Conservation (phyloP, 2,888 invertebrate species). For the Ormyrus labotus region DNA sequence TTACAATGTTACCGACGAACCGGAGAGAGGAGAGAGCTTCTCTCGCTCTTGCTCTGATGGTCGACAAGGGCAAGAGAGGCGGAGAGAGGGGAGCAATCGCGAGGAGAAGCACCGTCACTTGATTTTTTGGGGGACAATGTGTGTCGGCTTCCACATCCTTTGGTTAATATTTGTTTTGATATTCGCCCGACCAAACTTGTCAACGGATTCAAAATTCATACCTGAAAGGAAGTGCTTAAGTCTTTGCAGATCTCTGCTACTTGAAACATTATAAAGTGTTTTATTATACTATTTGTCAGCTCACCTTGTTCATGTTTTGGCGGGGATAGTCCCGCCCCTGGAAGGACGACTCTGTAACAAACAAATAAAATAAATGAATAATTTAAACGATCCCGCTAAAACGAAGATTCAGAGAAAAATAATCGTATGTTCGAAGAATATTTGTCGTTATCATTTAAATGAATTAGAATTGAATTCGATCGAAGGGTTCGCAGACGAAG, state of each 20-base stretch:
- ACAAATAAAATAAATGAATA: conserved; percentile 54
- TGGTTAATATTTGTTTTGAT: too few relatives aligned
- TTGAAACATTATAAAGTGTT: too few relatives aligned
- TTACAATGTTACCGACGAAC: conserved; percentile 59
- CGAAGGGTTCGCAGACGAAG: conserved; percentile 10
- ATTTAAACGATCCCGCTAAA: neutral
- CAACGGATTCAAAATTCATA: too few relatives aligned
- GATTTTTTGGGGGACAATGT: neutral
- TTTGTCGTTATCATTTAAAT: conserved; percentile 27
- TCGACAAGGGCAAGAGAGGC: neutral
- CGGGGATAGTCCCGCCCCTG: conserved; percentile 73
- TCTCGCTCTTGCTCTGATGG: too few relatives aligned
- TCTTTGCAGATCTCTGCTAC: too few relatives aligned
- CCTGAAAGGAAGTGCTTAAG: too few relatives aligned
- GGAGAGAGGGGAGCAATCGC: conserved; percentile 1
- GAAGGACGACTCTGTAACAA: conserved; percentile 73
- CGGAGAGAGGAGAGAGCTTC: conserved; percentile 16
- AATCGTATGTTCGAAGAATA: neutral
- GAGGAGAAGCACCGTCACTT: conserved; percentile 3
- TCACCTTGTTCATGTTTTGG: conserved; percentile 77
- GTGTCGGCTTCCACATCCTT: too few relatives aligned
- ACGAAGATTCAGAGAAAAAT: neutral
- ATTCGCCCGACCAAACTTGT: too few relatives aligned
- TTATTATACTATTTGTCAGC: conserved; percentile 32
- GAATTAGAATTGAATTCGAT: conserved; percentile 22